A percentile compares a stretch with the other conserved stretches of the same genome.
These are phyloP conservation scores for Leptopilina boulardi DNA, from an alignment of 1,140 invertebrate species.

Conservation along the genomic window DNA sequence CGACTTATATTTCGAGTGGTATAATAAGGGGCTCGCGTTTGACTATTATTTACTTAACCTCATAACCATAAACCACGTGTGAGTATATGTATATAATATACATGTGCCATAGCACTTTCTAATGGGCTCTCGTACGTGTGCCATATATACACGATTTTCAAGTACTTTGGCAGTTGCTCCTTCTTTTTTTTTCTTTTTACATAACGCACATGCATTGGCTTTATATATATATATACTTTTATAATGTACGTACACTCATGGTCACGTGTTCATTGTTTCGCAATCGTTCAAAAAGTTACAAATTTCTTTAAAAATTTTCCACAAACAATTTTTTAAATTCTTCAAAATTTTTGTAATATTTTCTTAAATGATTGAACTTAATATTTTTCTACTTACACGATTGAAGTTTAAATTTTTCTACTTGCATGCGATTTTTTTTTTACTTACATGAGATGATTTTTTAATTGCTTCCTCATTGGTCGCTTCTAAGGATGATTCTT, in stretches of 20 bases:
- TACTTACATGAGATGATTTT: too few species aligned
- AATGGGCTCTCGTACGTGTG: slow-evolving; percentile 64
- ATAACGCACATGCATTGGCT: neutral
- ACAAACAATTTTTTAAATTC: too few species aligned
- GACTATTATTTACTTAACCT: slow-evolving; percentile 68
- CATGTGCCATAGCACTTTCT: slow-evolving; percentile 48
- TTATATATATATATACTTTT: neutral
- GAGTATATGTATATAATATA: slow-evolving; percentile 49
- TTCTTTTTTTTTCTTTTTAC: neutral
- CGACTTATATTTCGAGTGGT: slow-evolving; percentile 64
- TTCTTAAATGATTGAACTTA: too few species aligned
- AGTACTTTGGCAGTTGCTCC: slow-evolving; percentile 43
- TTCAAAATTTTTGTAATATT: too few species aligned
- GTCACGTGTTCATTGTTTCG: slow-evolving; percentile 43
- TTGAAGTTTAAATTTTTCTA: too few species aligned
- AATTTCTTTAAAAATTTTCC: neutral
- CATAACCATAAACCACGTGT: slow-evolving; percentile 62
- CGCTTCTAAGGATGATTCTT: too few species aligned
- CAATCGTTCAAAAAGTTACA: slow-evolving; percentile 1
- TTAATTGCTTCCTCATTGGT: too few species aligned
- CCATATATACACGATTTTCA: slow-evolving; percentile 44
- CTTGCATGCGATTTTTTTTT: too few species aligned
- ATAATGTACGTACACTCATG: slow-evolving; percentile 25
- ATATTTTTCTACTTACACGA: too few species aligned
- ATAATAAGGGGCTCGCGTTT: slow-evolving; percentile 65